Evolutionary conservation across 1,140 invertebrate species (phyloP).

Genomic region (Scaptomyza hsui): DNA sequence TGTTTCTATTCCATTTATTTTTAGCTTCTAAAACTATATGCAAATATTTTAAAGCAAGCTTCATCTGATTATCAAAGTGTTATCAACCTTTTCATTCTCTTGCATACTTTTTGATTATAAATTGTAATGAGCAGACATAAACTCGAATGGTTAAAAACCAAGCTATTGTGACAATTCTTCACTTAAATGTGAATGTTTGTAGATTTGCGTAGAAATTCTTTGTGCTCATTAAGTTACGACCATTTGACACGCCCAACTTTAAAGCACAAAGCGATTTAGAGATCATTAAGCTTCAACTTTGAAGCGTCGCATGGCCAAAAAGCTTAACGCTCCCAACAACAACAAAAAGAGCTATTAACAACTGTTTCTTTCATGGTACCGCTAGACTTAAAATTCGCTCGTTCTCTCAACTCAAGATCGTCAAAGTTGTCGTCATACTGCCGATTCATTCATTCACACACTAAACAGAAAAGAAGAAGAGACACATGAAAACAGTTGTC

Average conservation of each 20-base stretch:
- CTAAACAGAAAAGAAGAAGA: constrained; percentile 10
- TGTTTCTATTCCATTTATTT: not conserved
- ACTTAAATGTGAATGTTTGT: constrained; percentile 18
- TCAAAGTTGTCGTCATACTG: constrained; percentile 25
- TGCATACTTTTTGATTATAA: constrained; percentile 3
- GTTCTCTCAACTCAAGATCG: constrained; percentile 30
- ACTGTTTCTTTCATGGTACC: constrained; percentile 75
- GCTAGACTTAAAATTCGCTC: constrained; percentile 59
- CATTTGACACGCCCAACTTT: constrained; percentile 39
- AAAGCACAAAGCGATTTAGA: constrained; percentile 26
- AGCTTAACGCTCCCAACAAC: constrained; percentile 17
- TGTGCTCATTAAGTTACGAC: constrained; percentile 12
- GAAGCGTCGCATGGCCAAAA: constrained; percentile 28
- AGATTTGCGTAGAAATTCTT: constrained; percentile 2
- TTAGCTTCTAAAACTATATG: not conserved
- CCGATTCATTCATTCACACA: constrained; percentile 64
- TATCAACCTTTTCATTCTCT: not conserved
- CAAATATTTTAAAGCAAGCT: not conserved
- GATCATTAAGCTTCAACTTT: constrained; percentile 52
- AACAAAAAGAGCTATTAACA: constrained; percentile 59
- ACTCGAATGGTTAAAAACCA: constrained; percentile 3
- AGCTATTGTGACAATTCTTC: constrained; percentile 29
- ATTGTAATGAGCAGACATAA: constrained; percentile 9
- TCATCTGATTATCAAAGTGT: not conserved
- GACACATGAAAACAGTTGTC: constrained; percentile 41